Conservation (phyloP, 2,888 invertebrate species). For the Vesta saturnalis region DNA sequence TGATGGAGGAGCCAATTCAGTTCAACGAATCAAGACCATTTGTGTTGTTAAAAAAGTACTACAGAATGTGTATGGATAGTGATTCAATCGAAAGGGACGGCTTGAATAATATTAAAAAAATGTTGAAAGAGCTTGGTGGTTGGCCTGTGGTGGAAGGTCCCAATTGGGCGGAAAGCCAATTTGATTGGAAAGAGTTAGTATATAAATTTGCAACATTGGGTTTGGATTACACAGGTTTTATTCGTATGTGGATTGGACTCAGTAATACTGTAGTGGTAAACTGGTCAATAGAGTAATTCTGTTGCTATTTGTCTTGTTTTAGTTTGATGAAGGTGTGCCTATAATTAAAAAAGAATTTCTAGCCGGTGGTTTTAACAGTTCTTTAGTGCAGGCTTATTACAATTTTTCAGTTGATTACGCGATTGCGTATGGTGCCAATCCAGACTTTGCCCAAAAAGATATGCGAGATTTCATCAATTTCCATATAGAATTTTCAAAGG, state of each 20-base stretch:
- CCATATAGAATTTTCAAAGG: constrained; percentile 41
- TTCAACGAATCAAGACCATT: constrained; percentile 61
- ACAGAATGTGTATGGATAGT: constrained; percentile 62
- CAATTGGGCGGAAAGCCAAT: constrained; percentile 68
- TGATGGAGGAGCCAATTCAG: constrained; percentile 56
- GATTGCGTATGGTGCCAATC: background rate
- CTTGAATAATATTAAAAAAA: constrained; percentile 64
- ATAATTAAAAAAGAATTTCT: background rate
- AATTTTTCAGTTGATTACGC: background rate
- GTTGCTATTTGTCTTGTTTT: constrained; percentile 57
- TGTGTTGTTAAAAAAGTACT: constrained; percentile 60
- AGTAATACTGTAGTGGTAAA: constrained; percentile 38
- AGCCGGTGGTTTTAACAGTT: background rate
- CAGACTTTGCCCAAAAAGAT: background rate
- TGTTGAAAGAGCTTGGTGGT: constrained; percentile 73
- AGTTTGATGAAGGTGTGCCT: background rate
- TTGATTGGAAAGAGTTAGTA: constrained; percentile 37
- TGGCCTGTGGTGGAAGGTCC: constrained; percentile 86
- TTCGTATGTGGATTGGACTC: constrained; percentile 30
- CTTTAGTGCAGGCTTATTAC: background rate
- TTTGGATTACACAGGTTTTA: constrained; percentile 28
- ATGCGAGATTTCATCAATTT: constrained; percentile 18
- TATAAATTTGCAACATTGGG: constrained; percentile 33
- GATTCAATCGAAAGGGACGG: constrained; percentile 81
- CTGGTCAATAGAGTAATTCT: background rate